Conservation (phyloP, 2,113 vertebrate genomes). For the Hylia prasina region DNA sequence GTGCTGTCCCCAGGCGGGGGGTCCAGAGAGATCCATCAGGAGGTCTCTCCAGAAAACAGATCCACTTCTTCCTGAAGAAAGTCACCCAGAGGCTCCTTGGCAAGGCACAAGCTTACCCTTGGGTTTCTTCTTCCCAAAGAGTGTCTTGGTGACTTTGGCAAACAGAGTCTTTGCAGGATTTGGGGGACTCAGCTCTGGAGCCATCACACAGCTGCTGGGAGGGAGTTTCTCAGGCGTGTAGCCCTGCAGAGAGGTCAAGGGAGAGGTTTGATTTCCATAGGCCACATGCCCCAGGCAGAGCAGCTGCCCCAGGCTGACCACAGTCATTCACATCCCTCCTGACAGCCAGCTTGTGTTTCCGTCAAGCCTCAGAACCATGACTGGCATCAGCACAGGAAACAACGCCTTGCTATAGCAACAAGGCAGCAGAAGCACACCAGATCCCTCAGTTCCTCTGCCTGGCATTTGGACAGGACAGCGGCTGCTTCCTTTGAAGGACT, state of each 20-base stretch:
- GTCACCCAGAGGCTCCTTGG: background rate
- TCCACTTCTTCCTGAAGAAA: background rate
- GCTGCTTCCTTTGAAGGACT: background rate
- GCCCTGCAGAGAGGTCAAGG: conserved; percentile 72
- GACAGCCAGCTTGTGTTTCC: conserved; percentile 28
- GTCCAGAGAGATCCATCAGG: background rate
- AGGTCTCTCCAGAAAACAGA: background rate
- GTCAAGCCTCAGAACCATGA: background rate
- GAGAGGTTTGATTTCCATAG: background rate
- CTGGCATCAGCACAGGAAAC: background rate
- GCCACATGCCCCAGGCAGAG: background rate
- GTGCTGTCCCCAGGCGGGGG: background rate
- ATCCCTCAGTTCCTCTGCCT: background rate
- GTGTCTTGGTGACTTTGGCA: conserved; percentile 93
- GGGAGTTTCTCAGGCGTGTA: conserved; percentile 93
- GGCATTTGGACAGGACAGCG: background rate
- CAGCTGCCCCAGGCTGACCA: background rate
- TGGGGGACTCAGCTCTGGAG: conserved; percentile 89
- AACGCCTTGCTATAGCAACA: background rate
- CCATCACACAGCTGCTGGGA: conserved; percentile 88
- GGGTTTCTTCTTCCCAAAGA: conserved; percentile 89
- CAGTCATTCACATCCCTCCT: conserved; percentile 20
- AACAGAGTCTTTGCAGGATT: conserved; percentile 92
- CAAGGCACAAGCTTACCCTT: conserved; percentile 74
- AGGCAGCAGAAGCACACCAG: background rate